A percentile compares a stretch with the other conserved stretches of the same genome.
These are phyloP conservation scores for Conomelus anceps DNA, from an alignment of 2,888 invertebrate genomes.

Conservation along the genomic window DNA sequence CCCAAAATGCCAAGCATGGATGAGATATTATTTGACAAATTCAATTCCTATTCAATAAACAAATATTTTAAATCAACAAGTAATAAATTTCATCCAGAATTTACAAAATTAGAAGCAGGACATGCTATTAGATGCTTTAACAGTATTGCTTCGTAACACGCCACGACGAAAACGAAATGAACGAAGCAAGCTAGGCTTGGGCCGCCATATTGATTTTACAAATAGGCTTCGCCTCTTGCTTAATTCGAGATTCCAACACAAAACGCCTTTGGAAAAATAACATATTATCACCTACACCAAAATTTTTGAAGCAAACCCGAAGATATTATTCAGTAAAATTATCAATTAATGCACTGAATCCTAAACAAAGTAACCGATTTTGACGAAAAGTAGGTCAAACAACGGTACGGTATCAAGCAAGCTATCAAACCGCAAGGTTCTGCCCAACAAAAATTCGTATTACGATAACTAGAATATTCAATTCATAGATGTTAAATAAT, in stretches of 20 bases:
- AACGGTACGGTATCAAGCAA: background rate
- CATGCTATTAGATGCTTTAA: background rate
- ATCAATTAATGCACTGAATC: background rate
- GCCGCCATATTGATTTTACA: constrained; percentile 20
- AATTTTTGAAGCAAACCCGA: background rate
- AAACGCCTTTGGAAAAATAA: background rate
- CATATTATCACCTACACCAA: background rate
- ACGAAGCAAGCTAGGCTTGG: background rate
- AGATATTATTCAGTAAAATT: background rate
- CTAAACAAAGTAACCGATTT: background rate
- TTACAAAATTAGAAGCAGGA: background rate
- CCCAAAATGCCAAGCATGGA: too few species aligned
- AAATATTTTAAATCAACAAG: too few species aligned
- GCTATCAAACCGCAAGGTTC: background rate
- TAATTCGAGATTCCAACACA: background rate
- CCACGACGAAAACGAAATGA: too few species aligned
- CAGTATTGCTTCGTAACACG: background rate
- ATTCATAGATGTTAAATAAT: background rate
- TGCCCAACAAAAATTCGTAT: background rate
- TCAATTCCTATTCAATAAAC: background rate
- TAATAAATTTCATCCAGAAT: background rate
- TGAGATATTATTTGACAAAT: background rate
- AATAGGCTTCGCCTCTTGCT: background rate
- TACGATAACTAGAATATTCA: background rate
- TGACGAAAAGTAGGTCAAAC: background rate